Conservation (phyloP, 2,797 vertebrate species). For the Hydrolagus colliei region DNA sequence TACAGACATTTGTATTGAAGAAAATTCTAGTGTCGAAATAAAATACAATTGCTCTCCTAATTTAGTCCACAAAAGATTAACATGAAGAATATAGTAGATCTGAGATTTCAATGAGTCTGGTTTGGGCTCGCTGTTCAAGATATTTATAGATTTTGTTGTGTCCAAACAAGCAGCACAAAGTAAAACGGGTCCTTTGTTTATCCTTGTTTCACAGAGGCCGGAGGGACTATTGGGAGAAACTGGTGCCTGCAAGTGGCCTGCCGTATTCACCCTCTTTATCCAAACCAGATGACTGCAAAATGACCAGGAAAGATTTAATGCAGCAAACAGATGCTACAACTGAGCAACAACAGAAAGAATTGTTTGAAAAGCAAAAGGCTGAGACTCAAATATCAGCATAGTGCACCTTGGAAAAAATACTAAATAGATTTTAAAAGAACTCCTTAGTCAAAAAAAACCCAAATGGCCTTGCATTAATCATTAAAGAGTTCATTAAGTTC, state of each 20-base stretch:
- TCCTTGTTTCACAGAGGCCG: slow-evolving; percentile 63
- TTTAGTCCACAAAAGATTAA: too few relatives aligned
- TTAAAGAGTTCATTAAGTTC: too few relatives aligned
- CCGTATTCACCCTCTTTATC: slow-evolving; percentile 76
- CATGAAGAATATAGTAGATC: too few relatives aligned
- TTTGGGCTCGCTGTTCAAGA: too few relatives aligned
- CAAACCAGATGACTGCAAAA: slow-evolving; percentile 75
- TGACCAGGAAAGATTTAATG: slow-evolving; percentile 81
- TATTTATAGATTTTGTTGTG: background rate
- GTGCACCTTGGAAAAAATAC: background rate
- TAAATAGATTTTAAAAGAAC: background rate
- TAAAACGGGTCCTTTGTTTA: background rate
- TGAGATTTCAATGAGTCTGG: too few relatives aligned
- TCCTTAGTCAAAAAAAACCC: background rate
- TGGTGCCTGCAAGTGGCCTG: slow-evolving; percentile 80
- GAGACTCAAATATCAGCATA: slow-evolving; percentile 34
- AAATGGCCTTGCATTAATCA: background rate
- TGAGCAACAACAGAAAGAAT: slow-evolving; percentile 69
- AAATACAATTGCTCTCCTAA: too few relatives aligned
- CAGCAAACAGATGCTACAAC: slow-evolving; percentile 87
- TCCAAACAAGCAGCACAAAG: background rate
- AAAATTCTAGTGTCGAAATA: too few relatives aligned
- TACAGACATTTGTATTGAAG: too few relatives aligned
- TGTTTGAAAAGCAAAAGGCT: slow-evolving; percentile 65
- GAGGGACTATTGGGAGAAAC: slow-evolving; percentile 85